A percentile compares a stretch with the other conserved stretches of the same genome.
Evolutionary conservation across 2,113 vertebrate species (phyloP).

Genomic region (Orthochromis indermauri): DNA sequence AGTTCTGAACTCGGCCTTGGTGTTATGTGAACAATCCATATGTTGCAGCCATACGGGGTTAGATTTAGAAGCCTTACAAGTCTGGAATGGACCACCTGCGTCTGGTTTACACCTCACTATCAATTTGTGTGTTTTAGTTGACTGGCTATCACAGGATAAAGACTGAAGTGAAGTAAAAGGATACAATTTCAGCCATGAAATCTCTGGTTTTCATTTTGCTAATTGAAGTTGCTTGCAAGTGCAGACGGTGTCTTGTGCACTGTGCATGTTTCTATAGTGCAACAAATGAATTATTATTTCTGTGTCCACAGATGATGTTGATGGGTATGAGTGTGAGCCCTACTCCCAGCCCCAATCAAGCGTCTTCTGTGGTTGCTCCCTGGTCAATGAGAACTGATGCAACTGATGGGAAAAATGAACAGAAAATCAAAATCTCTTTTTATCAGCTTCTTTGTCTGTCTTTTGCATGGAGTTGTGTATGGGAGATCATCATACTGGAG

Average conservation of each 20-base stretch:
- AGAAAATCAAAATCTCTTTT: background rate
- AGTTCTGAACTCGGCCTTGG: background rate
- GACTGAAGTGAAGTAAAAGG: background rate
- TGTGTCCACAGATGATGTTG: background rate
- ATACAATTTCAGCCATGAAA: background rate
- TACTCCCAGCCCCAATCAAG: background rate
- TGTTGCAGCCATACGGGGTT: background rate
- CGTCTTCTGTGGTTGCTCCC: background rate
- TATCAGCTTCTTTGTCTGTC: background rate
- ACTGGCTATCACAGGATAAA: background rate
- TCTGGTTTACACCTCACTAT: background rate
- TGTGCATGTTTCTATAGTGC: background rate
- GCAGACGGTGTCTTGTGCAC: background rate
- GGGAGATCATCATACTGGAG: background rate
- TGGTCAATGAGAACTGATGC: background rate
- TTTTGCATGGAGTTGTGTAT: background rate
- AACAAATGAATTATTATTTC: background rate
- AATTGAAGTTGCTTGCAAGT: background rate
- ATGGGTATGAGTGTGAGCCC: background rate
- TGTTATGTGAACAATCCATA: background rate
- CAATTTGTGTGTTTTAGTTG: background rate
- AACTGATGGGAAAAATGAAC: background rate
- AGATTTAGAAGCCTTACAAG: background rate
- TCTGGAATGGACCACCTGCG: rapidly evolving
- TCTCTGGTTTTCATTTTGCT: background rate